Evolutionary conservation across 2,888 invertebrate species (phyloP).

Genomic region (Pheosia tremula): DNA sequence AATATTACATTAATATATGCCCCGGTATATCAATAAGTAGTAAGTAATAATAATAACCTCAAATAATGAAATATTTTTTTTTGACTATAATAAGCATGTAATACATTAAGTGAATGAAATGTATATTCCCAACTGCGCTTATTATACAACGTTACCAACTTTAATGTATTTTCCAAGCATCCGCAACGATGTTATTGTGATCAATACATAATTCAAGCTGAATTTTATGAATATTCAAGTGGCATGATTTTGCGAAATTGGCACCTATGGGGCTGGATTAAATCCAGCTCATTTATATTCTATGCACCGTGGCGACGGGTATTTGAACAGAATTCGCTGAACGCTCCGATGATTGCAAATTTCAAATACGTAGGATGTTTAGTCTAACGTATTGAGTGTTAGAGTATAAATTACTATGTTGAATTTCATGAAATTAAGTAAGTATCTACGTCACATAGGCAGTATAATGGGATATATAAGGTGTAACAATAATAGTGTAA

Average conservation of each 20-base stretch:
- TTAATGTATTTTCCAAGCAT: conserved; percentile 12
- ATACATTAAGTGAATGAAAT: no score
- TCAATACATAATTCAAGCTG: conserved; percentile 39
- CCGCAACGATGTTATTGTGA: conserved; percentile 32
- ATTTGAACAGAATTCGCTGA: conserved; percentile 55
- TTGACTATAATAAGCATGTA: no score
- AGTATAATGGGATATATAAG: no score
- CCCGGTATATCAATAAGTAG: no score
- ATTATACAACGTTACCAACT: conserved; percentile 4
- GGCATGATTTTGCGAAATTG: conserved; percentile 47
- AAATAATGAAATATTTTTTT: no score
- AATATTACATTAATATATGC: no score
- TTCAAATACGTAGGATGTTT: conserved; percentile 34
- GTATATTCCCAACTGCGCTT: neutral
- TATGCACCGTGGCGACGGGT: conserved; percentile 44
- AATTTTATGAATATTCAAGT: conserved; percentile 56
- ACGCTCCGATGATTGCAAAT: conserved; percentile 54
- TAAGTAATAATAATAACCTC: no score
- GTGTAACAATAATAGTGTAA: no score
- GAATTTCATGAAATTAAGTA: neutral
- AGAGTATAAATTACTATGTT: neutral
- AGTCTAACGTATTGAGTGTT: neutral
- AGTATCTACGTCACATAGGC: no score
- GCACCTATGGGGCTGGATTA: conserved; percentile 44
- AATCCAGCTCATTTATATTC: conserved; percentile 60